Conservation (phyloP, 2,888 invertebrate genomes). For the Lathronympha strigana region DNA sequence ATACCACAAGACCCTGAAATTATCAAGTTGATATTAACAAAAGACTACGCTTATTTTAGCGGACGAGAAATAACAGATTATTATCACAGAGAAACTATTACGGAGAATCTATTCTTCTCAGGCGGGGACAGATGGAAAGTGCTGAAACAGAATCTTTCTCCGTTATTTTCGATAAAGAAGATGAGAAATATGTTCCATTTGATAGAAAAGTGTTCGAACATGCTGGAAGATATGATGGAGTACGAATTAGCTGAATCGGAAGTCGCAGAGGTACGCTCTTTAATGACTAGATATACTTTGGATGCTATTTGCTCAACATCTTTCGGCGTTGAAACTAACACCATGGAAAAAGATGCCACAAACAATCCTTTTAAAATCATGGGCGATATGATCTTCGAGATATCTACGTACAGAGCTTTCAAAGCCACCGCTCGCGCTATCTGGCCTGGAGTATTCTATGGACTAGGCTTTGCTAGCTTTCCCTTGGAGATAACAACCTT, state of each 20-base stretch:
- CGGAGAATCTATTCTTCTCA: slow-evolving; percentile 51
- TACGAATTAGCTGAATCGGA: slow-evolving; percentile 33
- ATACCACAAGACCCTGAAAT: slow-evolving; percentile 49
- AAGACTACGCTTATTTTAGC: slow-evolving; percentile 54
- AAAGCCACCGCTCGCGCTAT: slow-evolving; percentile 47
- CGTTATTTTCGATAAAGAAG: slow-evolving; percentile 52
- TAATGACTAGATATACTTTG: slow-evolving; percentile 54
- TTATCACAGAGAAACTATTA: slow-evolving; percentile 47
- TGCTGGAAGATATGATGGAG: slow-evolving; percentile 48
- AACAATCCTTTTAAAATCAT: slow-evolving; percentile 53
- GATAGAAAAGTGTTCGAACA: slow-evolving; percentile 48
- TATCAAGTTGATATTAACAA: slow-evolving; percentile 51
- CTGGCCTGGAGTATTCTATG: slow-evolving; percentile 57
- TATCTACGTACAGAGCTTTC: slow-evolving; percentile 45
- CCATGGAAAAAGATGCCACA: slow-evolving; percentile 47
- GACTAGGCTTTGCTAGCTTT: slow-evolving; percentile 49
- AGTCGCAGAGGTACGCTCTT: slow-evolving; percentile 45
- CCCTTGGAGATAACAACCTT: slow-evolving; percentile 50
- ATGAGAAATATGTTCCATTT: slow-evolving; percentile 56
- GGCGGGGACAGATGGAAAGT: slow-evolving; percentile 53
- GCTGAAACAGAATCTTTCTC: slow-evolving; percentile 51
- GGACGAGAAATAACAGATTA: slow-evolving; percentile 50
- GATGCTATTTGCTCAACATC: slow-evolving; percentile 54
- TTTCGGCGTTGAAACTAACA: slow-evolving; percentile 55
- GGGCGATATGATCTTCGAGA: slow-evolving; percentile 48